These are phyloP conservation scores for Micrasema minimum DNA, from an alignment of 1,140 invertebrate genomes.

Conservation along the genomic window DNA sequence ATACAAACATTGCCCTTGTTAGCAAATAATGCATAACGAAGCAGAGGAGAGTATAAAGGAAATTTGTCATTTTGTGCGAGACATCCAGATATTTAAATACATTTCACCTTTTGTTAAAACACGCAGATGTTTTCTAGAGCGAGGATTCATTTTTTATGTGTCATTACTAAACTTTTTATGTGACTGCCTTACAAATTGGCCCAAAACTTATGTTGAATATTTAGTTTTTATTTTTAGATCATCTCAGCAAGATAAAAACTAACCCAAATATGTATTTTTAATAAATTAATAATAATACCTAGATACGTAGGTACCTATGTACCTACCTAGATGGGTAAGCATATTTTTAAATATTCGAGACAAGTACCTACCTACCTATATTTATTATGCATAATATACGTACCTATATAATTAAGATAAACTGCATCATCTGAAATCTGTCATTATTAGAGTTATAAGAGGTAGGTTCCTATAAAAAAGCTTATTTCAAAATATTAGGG, in stretches of 20 bases:
- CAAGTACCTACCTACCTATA: too few species aligned
- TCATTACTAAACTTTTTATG: slow-evolving; percentile 25
- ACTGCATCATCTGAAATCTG: too few species aligned
- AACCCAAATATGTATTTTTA: too few species aligned
- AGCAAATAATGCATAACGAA: slow-evolving; percentile 4
- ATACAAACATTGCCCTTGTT: slow-evolving; percentile 20
- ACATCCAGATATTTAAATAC: slow-evolving; percentile 22
- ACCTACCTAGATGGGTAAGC: too few species aligned
- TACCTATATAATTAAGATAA: too few species aligned
- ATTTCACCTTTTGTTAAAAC: slow-evolving; percentile 33
- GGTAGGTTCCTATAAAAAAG: too few species aligned
- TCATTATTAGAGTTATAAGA: too few species aligned
- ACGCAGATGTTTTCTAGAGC: slow-evolving; percentile 28
- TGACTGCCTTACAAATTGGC: slow-evolving; percentile 31
- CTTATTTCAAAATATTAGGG: too few species aligned
- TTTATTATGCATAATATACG: too few species aligned
- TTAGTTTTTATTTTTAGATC: slow-evolving; percentile 3
- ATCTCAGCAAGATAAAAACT: neutral
- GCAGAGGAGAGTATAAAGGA: neutral
- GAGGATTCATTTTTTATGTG: slow-evolving; percentile 17
- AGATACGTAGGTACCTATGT: too few species aligned
- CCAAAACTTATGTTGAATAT: neutral
- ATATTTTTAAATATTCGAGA: too few species aligned
- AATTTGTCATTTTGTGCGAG: slow-evolving; percentile 29
- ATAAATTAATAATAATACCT: too few species aligned